Conservation (phyloP, 2,797 vertebrate genomes). For the Aselliscus stoliczkanus region DNA sequence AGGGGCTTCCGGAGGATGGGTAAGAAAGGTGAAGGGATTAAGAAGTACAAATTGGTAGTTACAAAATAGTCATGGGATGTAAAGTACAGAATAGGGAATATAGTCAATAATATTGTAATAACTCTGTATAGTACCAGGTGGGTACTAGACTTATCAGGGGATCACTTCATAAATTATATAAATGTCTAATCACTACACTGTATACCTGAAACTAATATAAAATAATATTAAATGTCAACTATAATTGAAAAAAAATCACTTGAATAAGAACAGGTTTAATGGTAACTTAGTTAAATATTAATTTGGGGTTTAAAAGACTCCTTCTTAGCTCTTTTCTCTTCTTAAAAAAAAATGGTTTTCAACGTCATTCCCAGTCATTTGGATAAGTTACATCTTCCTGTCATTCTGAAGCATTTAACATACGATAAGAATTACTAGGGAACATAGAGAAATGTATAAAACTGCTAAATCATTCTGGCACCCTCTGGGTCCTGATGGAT, state of each 20-base stretch:
- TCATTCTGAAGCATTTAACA: constrained; percentile 71
- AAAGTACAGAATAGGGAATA: too few relatives aligned
- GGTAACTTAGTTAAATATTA: constrained; percentile 70
- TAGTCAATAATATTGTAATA: too few relatives aligned
- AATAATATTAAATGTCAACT: too few relatives aligned
- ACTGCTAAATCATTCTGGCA: constrained; percentile 75
- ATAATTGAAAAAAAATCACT: constrained; percentile 36
- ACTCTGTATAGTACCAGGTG: too few relatives aligned
- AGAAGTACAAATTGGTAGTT: too few relatives aligned
- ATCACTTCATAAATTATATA: too few relatives aligned
- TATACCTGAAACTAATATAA: too few relatives aligned
- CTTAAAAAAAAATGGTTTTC: constrained; percentile 70
- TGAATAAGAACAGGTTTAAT: constrained; percentile 54
- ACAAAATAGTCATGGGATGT: too few relatives aligned
- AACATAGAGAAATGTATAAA: constrained; percentile 72
- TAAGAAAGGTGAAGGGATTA: too few relatives aligned
- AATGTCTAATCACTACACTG: too few relatives aligned
- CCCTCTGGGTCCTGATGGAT: constrained; percentile 65
- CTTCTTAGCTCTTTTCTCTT: constrained; percentile 52
- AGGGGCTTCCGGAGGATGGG: too few relatives aligned
- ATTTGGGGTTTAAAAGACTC: constrained; percentile 65
- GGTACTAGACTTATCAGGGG: too few relatives aligned
- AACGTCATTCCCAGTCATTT: constrained; percentile 67
- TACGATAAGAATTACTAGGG: constrained; percentile 67
- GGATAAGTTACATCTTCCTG: constrained; percentile 74